These are phyloP conservation scores for Catagonus wagneri DNA, from an alignment of 2,113 vertebrate genomes.

Conservation along the genomic window DNA sequence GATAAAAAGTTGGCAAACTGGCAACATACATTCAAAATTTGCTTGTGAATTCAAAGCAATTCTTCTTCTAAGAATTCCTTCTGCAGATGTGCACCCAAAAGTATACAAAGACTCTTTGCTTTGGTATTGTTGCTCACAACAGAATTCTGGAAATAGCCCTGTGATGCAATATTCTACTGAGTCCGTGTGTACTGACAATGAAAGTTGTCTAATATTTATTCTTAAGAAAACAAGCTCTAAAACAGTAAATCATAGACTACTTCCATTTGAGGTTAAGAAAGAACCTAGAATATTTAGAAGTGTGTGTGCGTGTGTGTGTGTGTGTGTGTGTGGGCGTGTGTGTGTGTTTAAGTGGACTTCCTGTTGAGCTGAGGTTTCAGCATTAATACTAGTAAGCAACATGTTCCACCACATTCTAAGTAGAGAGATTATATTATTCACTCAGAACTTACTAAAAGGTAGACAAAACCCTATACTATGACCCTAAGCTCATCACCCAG, in stretches of 20 bases:
- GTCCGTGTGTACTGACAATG: background rate
- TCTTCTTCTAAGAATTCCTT: conserved; percentile 47
- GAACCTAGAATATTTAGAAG: background rate
- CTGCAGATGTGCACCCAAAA: background rate
- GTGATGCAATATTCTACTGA: background rate
- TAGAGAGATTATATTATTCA: background rate
- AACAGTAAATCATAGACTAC: background rate
- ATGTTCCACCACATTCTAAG: background rate
- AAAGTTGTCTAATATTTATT: background rate
- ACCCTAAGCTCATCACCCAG: background rate
- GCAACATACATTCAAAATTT: background rate
- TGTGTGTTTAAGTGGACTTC: background rate
- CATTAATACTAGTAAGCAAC: background rate
- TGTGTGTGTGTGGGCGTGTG: background rate
- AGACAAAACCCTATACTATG: background rate
- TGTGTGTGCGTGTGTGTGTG: background rate
- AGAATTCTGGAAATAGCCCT: background rate
- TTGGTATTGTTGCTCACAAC: background rate
- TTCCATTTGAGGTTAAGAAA: conserved; percentile 9
- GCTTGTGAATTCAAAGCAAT: background rate
- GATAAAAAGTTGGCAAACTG: background rate
- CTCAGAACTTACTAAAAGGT: background rate
- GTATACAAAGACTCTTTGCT: background rate
- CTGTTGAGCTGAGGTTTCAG: background rate
- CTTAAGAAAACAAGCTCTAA: conserved; percentile 17